Evolutionary conservation across 2,888 invertebrate species (phyloP), one percentile per base, ranked within the genome.

Genomic region (Trimorus sp.): DNA sequence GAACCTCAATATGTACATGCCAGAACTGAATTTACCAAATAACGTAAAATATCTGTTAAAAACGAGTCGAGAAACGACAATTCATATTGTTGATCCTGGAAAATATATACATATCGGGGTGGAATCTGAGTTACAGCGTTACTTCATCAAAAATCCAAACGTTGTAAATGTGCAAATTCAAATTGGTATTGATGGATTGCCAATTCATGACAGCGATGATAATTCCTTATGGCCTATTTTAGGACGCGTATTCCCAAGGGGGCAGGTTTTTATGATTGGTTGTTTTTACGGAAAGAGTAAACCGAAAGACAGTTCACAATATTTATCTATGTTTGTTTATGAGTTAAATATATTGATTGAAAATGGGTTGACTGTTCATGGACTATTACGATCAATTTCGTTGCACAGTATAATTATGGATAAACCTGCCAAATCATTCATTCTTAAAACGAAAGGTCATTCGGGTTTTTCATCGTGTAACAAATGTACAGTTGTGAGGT

Each of bases 331-430:
- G 9, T 63, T 63, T 37, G 36, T 49, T 7, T 48, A 48, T 4
- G 62, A 62, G 45, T 11, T 62, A 49, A 63, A 63, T 51, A 6
- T 51, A n/a, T 63, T 63, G 12, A 38, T 51, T 12, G 37, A 9
- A 51, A 15, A 51, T 51, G 63, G 63, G 1, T 63, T 63, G 40
- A 15, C 37, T 56, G 7, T 26, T 16, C 36, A 54, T 54, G 36
- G 48, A 48, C 3, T 48, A n/a, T 8, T n/a, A 11, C 11, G 48
- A 14, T 7, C 11, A 8, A 48, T 48, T 48, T 12, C 14, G 7
- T 48, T 75, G 5, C 74, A 75, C 49, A 51, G 51, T 7, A 7
- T 75, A 5, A 66, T 75, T 12, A 12, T 75, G 2, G 74, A 75
- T 51, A 58, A 59, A 42, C 74, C 74, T 8, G 74, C 66, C 1